Percentiles rank a stretch among this genome's conserved stretches.
These are phyloP conservation scores for Trachythela sp. DNA, from an alignment of 64 coral and sea anemone genomes.

Conservation along the genomic window DNA sequence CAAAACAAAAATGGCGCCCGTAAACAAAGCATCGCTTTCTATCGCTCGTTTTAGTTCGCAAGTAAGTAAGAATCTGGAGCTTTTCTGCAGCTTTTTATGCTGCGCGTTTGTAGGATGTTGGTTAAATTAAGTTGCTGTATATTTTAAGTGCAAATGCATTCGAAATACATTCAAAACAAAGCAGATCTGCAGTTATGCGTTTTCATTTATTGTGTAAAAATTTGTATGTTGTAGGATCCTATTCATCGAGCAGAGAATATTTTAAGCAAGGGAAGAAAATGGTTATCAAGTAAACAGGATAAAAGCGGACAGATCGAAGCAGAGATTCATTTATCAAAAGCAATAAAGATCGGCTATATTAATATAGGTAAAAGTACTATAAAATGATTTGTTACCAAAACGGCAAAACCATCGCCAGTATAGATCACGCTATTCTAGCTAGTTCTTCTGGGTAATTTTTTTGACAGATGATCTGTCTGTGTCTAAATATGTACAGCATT, in stretches of 20 bases:
- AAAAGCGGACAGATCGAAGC: neutral
- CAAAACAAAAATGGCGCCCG: slow-evolving; percentile 8
- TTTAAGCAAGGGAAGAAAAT: neutral
- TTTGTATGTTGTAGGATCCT: neutral
- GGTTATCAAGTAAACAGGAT: neutral
- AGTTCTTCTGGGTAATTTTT: too few relatives aligned
- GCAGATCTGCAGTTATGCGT: too few relatives aligned
- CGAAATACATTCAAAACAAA: neutral
- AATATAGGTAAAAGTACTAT: neutral
- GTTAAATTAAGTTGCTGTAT: neutral
- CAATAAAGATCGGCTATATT: neutral
- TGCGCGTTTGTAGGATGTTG: neutral
- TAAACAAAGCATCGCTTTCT: neutral
- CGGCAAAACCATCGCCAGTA: too few relatives aligned
- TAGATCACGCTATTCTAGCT: too few relatives aligned
- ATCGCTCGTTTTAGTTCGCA: slow-evolving; percentile 1
- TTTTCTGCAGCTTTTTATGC: neutral
- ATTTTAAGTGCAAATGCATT: neutral
- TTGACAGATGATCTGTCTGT: too few relatives aligned
- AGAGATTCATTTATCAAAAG: slow-evolving; percentile 8
- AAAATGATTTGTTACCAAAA: too few relatives aligned
- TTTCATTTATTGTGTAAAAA: neutral
- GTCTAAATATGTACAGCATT: too few relatives aligned
- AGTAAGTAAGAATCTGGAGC: neutral
- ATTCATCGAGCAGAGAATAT: neutral